Percentiles rank a stretch among this genome's conserved stretches.
Conservation (phyloP, 37 sponge, comb jelly and placozoan genomes). For the Tethya wilhelma region DNA sequence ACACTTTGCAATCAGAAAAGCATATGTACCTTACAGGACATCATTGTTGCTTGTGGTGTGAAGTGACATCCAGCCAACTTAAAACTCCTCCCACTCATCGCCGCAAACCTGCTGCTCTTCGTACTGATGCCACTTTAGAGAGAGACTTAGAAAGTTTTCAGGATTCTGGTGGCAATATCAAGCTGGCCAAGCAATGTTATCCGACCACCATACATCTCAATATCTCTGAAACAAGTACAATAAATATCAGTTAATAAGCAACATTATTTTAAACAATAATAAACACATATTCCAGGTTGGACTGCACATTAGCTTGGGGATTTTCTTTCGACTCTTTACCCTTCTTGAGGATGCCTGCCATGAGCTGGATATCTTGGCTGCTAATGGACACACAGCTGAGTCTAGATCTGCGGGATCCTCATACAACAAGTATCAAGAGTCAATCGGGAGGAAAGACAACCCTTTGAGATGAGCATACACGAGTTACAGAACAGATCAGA, state of each 20-base stretch:
- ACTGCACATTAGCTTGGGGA: conserved; percentile 49
- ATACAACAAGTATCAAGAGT: background rate
- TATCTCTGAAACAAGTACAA: conserved; percentile 24
- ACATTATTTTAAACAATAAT: background rate
- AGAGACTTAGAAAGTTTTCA: conserved; percentile 4
- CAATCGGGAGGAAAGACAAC: background rate
- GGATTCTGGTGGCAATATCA: conserved; percentile 3
- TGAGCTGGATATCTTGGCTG: conserved; percentile 13
- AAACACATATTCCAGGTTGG: conserved; percentile 57
- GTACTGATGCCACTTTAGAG: background rate
- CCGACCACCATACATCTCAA: background rate
- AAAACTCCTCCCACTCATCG: no score
- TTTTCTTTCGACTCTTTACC: conserved; percentile 28
- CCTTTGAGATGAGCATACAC: background rate
- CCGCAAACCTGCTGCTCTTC: no score
- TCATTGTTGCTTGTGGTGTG: no score
- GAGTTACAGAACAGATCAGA: background rate
- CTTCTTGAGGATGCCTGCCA: conserved; percentile 40
- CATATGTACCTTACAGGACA: no score
- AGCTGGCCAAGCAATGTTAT: conserved; percentile 47
- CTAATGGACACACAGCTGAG: background rate
- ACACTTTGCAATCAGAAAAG: no score
- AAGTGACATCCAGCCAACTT: no score
- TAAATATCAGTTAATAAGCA: background rate
- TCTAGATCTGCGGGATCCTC: background rate